phyloP scores from a whole-genome alignment of 2,797 vertebrate genomes.

The Poecile montanus region DNA sequence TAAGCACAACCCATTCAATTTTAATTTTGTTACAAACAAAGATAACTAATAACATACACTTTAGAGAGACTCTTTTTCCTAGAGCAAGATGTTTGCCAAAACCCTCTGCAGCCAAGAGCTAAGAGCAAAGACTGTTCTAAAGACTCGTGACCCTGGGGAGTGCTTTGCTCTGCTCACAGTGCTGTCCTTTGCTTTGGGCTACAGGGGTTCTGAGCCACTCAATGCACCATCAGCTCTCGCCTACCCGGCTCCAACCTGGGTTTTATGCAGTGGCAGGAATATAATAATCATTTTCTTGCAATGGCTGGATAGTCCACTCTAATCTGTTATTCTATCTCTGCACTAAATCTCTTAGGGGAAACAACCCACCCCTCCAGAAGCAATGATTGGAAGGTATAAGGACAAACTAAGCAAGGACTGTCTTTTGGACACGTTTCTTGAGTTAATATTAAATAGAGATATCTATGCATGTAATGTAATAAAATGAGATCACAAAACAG shows the following conservation, averaged over 20 bases:
- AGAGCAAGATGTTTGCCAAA: neutral
- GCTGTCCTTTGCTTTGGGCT: neutral
- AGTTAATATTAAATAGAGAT: neutral
- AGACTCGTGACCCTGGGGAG: neutral
- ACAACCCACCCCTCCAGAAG: neutral
- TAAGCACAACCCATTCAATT: neutral
- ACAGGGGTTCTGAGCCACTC: neutral
- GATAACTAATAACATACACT: neutral
- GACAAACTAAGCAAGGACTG: neutral
- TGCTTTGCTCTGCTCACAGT: neutral
- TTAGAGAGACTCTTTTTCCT: neutral
- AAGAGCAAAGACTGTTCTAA: neutral
- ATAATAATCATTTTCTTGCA: neutral
- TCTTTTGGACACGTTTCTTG: neutral
- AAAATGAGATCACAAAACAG: neutral
- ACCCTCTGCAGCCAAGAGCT: neutral
- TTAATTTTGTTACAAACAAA: slow-evolving; percentile 20
- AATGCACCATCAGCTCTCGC: neutral
- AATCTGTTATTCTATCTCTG: slow-evolving; percentile 20
- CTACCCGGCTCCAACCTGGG: neutral
- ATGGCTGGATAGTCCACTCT: slow-evolving; percentile 2
- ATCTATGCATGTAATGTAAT: neutral
- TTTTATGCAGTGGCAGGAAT: slow-evolving; percentile 27
- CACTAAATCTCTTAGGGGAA: slow-evolving; percentile 19
- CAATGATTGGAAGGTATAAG: neutral